phyloP scores from a whole-genome alignment of 2,888 invertebrate species.

The Ectobius pallidus region DNA sequence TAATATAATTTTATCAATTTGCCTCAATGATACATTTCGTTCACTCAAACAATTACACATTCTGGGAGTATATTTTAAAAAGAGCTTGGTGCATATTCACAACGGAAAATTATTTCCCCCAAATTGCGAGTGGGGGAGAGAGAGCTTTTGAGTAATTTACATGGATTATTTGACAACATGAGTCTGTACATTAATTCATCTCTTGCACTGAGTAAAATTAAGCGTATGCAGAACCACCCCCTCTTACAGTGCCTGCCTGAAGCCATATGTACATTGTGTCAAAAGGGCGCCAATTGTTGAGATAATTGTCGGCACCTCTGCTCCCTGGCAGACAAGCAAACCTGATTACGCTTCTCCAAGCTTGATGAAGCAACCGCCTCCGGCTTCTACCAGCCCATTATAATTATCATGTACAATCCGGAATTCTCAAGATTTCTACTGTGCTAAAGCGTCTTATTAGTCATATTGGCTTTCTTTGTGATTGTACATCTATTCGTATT shows the following conservation, averaged over 20 bases:
- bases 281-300: conserved; percentile 30
- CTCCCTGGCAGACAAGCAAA: conserved; percentile 19
- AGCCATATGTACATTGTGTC: conserved; percentile 32
- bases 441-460: no score
- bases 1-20: no score
- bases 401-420: conserved; percentile 17
- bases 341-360: conserved; percentile 19
- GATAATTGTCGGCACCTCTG: conserved; percentile 31
- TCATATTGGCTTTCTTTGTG: no score
- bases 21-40: not conserved
- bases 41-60: not conserved
- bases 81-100: not conserved
- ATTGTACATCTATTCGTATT: no score
- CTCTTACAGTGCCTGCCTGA: not conserved
- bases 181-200: conserved; percentile 7
- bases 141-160: conserved; percentile 7
- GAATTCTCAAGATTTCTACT: no score
- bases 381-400: conserved; percentile 7
- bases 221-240: not conserved
- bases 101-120: conserved; percentile 8
- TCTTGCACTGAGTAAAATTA: not conserved
- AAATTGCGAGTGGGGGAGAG: not conserved
- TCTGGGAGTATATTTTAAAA: not conserved
- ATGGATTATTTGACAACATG: conserved; percentile 1
- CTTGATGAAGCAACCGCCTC: conserved; percentile 20